Conservation (phyloP, 2,797 vertebrate genomes). For the Hephaestus fuliginosus region DNA sequence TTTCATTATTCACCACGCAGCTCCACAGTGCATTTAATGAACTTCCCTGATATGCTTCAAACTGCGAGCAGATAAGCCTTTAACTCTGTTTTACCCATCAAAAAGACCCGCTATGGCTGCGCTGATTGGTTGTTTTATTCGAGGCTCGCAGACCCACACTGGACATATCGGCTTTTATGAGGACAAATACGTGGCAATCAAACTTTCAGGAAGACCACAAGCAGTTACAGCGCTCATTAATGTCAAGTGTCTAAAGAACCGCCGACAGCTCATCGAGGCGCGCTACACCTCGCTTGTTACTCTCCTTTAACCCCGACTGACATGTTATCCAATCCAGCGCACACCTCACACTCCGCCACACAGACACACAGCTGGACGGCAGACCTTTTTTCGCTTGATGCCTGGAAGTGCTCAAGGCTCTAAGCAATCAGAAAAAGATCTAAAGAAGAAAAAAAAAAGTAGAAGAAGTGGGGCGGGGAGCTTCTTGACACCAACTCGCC, state of each 20-base stretch:
- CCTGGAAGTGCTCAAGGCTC: constrained; percentile 38
- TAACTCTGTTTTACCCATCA: not conserved
- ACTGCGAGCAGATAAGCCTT: constrained; percentile 16
- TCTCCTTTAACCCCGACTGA: constrained; percentile 33
- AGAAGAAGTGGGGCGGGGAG: not conserved
- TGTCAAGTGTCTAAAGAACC: not conserved
- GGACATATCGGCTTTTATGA: no score
- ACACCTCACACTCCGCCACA: constrained; percentile 14
- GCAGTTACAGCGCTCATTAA: constrained; percentile 6
- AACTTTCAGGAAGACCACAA: not conserved
- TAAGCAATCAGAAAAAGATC: constrained; percentile 33
- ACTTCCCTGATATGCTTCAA: not conserved
- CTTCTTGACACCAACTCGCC: constrained; percentile 20
- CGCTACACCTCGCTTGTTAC: constrained; percentile 6
- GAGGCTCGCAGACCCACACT: no score
- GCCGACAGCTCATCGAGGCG: constrained; percentile 3
- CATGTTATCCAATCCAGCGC: constrained; percentile 14
- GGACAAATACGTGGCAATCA: no score
- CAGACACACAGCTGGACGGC: constrained; percentile 53
- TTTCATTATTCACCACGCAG: constrained; percentile 27
- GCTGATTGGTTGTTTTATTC: no score
- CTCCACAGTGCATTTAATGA: constrained; percentile 5
- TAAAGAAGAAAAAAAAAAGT: not conserved
- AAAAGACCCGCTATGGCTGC: not conserved
- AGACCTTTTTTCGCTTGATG: constrained; percentile 45